Evolutionary conservation across 37 sponge, comb jelly and placozoan species (phyloP), one percentile per base, ranked within the genome.

Genomic region (Ephydatia muelleri): DNA sequence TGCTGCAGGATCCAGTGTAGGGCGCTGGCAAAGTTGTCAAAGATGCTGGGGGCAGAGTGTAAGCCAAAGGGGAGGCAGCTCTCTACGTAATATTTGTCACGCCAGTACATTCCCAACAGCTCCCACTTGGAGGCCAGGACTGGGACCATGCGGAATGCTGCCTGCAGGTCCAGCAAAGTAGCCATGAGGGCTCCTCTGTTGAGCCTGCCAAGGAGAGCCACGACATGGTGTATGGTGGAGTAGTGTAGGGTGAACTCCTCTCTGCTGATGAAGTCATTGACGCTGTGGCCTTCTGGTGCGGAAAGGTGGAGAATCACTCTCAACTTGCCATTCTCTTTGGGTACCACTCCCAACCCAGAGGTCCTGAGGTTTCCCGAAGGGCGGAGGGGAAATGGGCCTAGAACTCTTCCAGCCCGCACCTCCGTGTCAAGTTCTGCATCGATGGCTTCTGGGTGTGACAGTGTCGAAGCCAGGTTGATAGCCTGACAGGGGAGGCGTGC

Each of bases 1-100:
- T n/a, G n/a, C n/a, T n/a, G n/a, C n/a, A 68, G 82, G 67, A 81
- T 81, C 82, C 82, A 81, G 36, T 67, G 69, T 14, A 81, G 33
- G 67, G 82, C 3, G 36, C 3, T 34, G 30, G 82, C 68, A 38
- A 81, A 38, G 14, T 68, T 23, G 28, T 83, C 75, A 75, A 83
- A 83, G 23, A 83, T 39, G 47, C 75, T 73, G n/a, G 83, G 83
- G 31, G 83, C 73, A 1, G 83, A 73, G 21, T 73, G 19, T 16
- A 74, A 38, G 29, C 47, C 73, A 83, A 83, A 73, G 26, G 83
- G 83, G 35, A 83, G 31, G 31, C 74, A 73, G 27, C 16, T 83
- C 9, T 73, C 31, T 2, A 83, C 43, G 14, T 34, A 83, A 37
- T 74, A 83, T 38, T 73, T 19, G 4, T 14, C 30, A 19, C n/a